Conservation (phyloP, 2,888 invertebrate genomes). For the Cyclophora punctaria region DNA sequence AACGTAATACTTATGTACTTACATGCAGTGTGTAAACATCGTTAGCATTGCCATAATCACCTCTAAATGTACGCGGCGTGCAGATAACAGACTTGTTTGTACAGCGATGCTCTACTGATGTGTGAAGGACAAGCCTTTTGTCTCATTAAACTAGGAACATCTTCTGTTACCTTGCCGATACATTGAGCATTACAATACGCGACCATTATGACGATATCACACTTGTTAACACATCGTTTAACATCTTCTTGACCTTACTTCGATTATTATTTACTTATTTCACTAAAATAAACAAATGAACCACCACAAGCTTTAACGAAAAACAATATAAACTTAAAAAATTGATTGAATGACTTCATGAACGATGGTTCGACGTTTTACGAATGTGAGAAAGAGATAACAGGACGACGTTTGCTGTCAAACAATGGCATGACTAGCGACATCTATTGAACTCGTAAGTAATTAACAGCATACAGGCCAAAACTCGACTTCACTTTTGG, state of each 20-base stretch:
- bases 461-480: too few species aligned
- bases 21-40: slow-evolving; percentile 57
- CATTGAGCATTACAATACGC: slow-evolving; percentile 31
- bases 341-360: slow-evolving; percentile 17
- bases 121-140: slow-evolving; percentile 72
- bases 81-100: slow-evolving; percentile 64
- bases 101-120: slow-evolving; percentile 63
- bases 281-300: slow-evolving; percentile 10
- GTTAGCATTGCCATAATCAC: slow-evolving; percentile 65
- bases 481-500: too few species aligned
- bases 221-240: slow-evolving; percentile 21
- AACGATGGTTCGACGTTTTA: slow-evolving; percentile 7
- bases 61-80: slow-evolving; percentile 54
- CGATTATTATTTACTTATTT: slow-evolving; percentile 11
- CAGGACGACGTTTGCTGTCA: slow-evolving; percentile 21
- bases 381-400: slow-evolving; percentile 13
- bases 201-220: slow-evolving; percentile 31
- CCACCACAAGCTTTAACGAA: slow-evolving; percentile 9
- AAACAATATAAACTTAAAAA: slow-evolving; percentile 12
- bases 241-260: slow-evolving; percentile 16
- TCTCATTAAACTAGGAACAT: slow-evolving; percentile 47
- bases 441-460: slow-evolving; percentile 15
- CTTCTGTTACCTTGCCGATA: slow-evolving; percentile 59
- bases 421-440: slow-evolving; percentile 11
- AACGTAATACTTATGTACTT: slow-evolving; percentile 46